Conservation (phyloP, 2,888 invertebrate species). For the Ochlodes sylvanus region DNA sequence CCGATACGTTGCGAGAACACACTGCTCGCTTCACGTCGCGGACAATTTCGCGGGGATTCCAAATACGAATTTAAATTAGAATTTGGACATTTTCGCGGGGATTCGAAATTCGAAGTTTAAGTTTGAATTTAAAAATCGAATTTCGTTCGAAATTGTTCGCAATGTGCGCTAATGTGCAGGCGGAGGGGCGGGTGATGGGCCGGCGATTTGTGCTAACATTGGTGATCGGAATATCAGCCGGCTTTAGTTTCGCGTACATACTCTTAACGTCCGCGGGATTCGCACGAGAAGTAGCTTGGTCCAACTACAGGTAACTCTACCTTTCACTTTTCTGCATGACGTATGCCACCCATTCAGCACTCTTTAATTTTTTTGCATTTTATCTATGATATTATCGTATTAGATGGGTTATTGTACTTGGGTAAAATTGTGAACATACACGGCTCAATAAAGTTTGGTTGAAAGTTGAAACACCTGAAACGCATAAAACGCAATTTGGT, state of each 20-base stretch:
- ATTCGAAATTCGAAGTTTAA: background rate
- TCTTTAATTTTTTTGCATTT: constrained; percentile 2
- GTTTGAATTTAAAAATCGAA: background rate
- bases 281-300: constrained; percentile 72
- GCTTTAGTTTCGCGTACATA: constrained; percentile 91
- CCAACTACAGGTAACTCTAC: constrained; percentile 78
- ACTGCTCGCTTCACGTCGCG: constrained; percentile 40
- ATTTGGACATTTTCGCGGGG: constrained; percentile 22
- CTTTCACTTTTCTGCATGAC: constrained; percentile 52
- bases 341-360: constrained; percentile 38
- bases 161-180: constrained; percentile 62
- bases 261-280: constrained; percentile 86
- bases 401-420: background rate
- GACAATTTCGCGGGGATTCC: constrained; percentile 23
- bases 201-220: constrained; percentile 89
- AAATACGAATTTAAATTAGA: constrained; percentile 34
- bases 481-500: no score
- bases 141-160: constrained; percentile 28
- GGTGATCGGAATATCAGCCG: constrained; percentile 89
- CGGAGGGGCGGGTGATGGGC: constrained; percentile 84
- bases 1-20: constrained; percentile 50
- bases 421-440: no score
- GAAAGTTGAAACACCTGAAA: no score
- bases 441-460: no score
- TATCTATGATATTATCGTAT: background rate